These are phyloP conservation scores for Didymodactylos carnosus DNA, from an alignment of 2,888 invertebrate species.

Conservation along the genomic window DNA sequence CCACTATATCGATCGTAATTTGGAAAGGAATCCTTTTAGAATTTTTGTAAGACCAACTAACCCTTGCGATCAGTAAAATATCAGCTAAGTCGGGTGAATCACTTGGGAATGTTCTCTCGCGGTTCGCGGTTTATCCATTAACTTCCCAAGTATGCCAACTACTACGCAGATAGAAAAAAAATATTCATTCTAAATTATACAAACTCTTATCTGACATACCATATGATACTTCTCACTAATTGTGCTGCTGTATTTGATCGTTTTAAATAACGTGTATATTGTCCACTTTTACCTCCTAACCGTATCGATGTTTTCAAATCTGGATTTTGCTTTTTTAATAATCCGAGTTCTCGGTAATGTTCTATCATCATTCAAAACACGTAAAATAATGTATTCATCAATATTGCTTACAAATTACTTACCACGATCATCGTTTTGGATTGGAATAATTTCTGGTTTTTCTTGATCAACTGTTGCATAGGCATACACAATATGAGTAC, in stretches of 20 bases:
- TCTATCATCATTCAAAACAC: not conserved
- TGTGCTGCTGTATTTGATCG: not conserved
- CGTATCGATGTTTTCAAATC: not conserved
- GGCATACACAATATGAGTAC: conserved; percentile 11
- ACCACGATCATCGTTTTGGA: not conserved
- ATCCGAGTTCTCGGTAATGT: not conserved
- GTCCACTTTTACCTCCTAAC: not conserved
- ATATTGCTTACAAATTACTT: not conserved
- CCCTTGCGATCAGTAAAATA: no score
- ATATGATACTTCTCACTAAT: not conserved
- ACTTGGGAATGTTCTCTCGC: no score
- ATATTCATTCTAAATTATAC: no score
- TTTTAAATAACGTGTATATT: not conserved
- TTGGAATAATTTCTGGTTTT: not conserved
- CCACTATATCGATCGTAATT: no score
- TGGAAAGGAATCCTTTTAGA: no score
- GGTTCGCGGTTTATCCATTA: no score
- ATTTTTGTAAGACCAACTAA: no score
- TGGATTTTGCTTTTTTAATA: not conserved
- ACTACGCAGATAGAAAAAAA: not conserved
- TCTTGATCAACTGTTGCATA: not conserved
- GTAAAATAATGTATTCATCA: not conserved
- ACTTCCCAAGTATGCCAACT: no score
- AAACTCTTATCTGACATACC: not conserved
- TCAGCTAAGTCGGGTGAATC: no score